phyloP scores from a whole-genome alignment of 2,113 vertebrate genomes.

The Pipa parva region DNA sequence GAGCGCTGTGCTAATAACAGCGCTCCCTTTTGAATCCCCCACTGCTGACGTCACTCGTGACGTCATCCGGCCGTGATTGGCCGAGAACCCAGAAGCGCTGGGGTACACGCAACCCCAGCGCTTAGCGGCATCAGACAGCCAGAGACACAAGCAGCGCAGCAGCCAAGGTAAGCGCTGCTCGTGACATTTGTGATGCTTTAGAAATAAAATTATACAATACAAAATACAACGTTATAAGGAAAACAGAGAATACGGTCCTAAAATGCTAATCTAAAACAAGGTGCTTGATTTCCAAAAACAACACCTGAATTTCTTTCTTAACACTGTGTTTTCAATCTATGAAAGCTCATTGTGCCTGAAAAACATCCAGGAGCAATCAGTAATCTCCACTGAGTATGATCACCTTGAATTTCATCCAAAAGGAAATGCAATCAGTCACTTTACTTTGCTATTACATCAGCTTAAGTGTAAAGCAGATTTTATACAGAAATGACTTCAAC shows the following conservation, averaged over 20 bases:
- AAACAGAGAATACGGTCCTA: neutral
- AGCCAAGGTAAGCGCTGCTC: too few species aligned
- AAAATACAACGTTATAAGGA: too few species aligned
- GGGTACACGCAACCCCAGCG: too few species aligned
- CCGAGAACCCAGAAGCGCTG: too few species aligned
- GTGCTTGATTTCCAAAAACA: slow-evolving; percentile 63
- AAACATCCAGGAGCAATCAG: slow-evolving; percentile 49
- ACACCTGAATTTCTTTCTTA: slow-evolving; percentile 53
- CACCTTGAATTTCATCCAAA: slow-evolving; percentile 53
- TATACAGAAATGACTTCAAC: slow-evolving; percentile 67
- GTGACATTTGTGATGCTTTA: too few species aligned
- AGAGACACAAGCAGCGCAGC: too few species aligned
- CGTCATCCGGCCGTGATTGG: too few species aligned
- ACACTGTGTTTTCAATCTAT: slow-evolving; percentile 45
- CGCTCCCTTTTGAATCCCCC: too few species aligned
- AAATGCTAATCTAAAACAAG: slow-evolving; percentile 49
- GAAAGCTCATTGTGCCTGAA: slow-evolving; percentile 51
- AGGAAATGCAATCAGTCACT: slow-evolving; percentile 59
- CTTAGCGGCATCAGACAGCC: too few species aligned
- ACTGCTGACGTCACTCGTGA: too few species aligned
- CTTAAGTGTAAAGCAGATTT: slow-evolving; percentile 51
- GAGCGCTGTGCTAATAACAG: too few species aligned
- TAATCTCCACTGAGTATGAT: slow-evolving; percentile 56
- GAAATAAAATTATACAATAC: too few species aligned
- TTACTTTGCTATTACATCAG: slow-evolving; percentile 62